phyloP scores from a whole-genome alignment of 2,113 vertebrate genomes.

The Chlamydotis undulata region DNA sequence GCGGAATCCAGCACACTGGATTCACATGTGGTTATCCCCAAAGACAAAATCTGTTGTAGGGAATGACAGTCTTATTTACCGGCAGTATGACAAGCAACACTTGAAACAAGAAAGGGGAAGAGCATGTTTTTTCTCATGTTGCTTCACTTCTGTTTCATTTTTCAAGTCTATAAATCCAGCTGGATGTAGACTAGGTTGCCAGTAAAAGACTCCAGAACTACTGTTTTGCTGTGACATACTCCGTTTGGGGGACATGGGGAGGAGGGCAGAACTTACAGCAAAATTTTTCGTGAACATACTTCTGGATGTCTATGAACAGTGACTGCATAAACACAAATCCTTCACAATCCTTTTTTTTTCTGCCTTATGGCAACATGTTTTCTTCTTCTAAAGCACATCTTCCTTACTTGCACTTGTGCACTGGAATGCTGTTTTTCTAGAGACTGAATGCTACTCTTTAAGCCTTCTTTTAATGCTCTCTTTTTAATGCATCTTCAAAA shows the following conservation, averaged over 20 bases:
- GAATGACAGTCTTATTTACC: not conserved
- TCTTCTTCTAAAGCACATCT: not conserved
- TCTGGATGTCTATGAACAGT: not conserved
- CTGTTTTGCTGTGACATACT: not conserved
- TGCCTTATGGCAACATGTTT: not conserved
- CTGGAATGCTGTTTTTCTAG: not conserved
- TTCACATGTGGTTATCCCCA: not conserved
- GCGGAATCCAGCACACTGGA: not conserved
- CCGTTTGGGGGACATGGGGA: rapidly evolving
- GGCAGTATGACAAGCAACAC: not conserved
- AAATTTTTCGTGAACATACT: not conserved
- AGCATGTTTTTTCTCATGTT: rapidly evolving
- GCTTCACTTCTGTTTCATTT: not conserved
- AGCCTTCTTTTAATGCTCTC: not conserved
- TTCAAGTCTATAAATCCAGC: not conserved
- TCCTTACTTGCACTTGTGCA: rapidly evolving
- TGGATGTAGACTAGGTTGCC: not conserved
- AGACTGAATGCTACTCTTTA: not conserved
- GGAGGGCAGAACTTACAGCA: rapidly evolving
- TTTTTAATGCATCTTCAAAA: not conserved
- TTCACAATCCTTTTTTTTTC: not conserved
- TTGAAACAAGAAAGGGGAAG: not conserved
- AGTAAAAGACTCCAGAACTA: not conserved
- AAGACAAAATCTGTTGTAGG: not conserved
- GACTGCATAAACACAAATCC: not conserved